These are phyloP conservation scores for Macrophya alboannulata DNA, from an alignment of 2,888 invertebrate genomes.

Conservation along the genomic window DNA sequence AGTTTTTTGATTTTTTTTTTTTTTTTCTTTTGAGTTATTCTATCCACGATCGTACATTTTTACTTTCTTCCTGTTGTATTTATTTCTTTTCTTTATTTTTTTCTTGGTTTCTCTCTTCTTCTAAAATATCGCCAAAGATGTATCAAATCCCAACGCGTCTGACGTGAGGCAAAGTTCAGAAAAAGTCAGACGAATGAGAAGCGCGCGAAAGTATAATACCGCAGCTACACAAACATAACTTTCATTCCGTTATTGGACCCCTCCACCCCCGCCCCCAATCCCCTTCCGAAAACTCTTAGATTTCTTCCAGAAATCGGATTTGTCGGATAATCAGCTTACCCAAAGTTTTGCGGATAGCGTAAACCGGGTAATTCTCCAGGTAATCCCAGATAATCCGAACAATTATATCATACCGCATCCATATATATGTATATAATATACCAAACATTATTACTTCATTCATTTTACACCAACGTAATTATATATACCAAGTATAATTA, in stretches of 20 bases:
- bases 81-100: not conserved
- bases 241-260: conserved; percentile 37
- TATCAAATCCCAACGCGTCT: conserved; percentile 36
- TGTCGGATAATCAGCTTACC: conserved; percentile 47
- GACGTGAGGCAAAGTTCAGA: conserved; percentile 17
- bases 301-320: conserved; percentile 22
- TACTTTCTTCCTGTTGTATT: not conserved
- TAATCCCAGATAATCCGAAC: conserved; percentile 40
- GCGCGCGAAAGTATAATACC: conserved; percentile 23
- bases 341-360: conserved; percentile 31
- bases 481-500: not conserved
- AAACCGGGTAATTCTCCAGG: conserved; percentile 33
- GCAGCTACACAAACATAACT: conserved; percentile 47
- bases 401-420: conserved; percentile 22
- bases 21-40: not conserved
- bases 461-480: not conserved
- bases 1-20: not conserved
- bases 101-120: not conserved
- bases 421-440: too few species aligned
- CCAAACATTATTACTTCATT: not conserved
- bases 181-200: conserved; percentile 31
- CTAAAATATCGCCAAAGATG: conserved; percentile 41
- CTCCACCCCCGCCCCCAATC: not conserved
- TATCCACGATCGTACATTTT: conserved; percentile 19
- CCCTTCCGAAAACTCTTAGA: not conserved